Evolutionary conservation across 2,797 vertebrate species (phyloP).

Genomic region (Margarornis squamiger): DNA sequence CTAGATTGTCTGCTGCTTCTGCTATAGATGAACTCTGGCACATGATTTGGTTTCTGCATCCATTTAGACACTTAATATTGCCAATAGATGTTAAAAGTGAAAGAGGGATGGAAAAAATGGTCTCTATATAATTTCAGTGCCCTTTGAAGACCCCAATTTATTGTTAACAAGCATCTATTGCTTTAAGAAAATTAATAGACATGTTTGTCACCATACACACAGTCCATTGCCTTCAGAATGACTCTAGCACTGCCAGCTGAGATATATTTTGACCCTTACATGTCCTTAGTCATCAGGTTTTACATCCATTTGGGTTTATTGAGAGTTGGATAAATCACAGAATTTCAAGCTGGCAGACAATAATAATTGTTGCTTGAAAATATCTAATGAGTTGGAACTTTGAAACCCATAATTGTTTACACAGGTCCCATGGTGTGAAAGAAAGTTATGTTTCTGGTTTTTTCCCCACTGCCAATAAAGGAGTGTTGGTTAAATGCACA

Average conservation of each 20-base stretch:
- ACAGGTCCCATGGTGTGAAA: background rate
- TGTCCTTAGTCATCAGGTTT: background rate
- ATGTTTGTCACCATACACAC: background rate
- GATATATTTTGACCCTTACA: background rate
- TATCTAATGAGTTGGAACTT: background rate
- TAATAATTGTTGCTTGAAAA: background rate
- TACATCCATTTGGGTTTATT: background rate
- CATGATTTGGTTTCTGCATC: constrained; percentile 5
- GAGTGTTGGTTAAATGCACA: background rate
- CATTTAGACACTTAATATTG: constrained; percentile 12
- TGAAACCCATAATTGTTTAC: background rate
- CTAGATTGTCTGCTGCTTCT: constrained; percentile 13
- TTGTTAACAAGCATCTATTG: background rate
- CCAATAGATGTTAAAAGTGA: background rate
- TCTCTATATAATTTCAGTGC: background rate
- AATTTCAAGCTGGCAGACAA: background rate
- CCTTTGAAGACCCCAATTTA: background rate
- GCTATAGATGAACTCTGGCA: background rate
- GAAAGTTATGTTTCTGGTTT: background rate
- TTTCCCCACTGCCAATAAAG: background rate
- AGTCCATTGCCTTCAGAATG: background rate
- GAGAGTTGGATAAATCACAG: background rate
- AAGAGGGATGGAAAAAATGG: background rate
- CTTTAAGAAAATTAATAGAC: background rate
- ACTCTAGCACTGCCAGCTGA: background rate